Conservation (phyloP, 2,888 invertebrate genomes). For the Drosophila emarginata region DNA sequence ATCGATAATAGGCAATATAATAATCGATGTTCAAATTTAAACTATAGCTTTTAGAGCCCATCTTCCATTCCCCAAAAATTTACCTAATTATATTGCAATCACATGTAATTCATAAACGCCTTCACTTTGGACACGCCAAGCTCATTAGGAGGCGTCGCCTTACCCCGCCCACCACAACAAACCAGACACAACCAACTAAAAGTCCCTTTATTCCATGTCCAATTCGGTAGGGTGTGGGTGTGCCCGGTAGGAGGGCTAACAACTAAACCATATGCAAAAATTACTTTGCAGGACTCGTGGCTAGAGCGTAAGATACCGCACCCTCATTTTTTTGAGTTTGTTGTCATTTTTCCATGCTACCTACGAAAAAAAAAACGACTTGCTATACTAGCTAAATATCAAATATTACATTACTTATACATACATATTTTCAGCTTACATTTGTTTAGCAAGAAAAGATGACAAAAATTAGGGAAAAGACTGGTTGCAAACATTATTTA, state of each 20-base stretch:
- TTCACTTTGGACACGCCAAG: constrained; percentile 2
- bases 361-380: constrained; percentile 18
- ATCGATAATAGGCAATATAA: neutral
- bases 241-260: constrained; percentile 61
- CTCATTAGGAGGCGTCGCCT: constrained; percentile 2
- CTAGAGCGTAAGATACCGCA: constrained; percentile 53
- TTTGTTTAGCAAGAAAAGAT: constrained; percentile 3
- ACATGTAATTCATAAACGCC: constrained; percentile 11
- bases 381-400: constrained; percentile 43
- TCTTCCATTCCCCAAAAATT: neutral
- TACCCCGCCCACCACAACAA: neutral
- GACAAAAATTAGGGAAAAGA: neutral
- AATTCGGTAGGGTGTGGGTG: constrained; percentile 49
- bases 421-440: constrained; percentile 3
- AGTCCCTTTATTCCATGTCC: neutral
- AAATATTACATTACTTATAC: constrained; percentile 42
- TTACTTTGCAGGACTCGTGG: constrained; percentile 60
- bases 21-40: neutral
- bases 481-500: neutral
- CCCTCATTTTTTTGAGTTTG: constrained; percentile 55
- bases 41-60: neutral
- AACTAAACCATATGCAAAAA: constrained; percentile 59
- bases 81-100: constrained; percentile 12
- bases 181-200: neutral
- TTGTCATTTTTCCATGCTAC: constrained; percentile 63